A percentile compares a stretch with the other conserved stretches of the same genome.
phyloP scores from a whole-genome alignment of 2,888 invertebrate genomes.

The Leptogaster cylindrica region DNA sequence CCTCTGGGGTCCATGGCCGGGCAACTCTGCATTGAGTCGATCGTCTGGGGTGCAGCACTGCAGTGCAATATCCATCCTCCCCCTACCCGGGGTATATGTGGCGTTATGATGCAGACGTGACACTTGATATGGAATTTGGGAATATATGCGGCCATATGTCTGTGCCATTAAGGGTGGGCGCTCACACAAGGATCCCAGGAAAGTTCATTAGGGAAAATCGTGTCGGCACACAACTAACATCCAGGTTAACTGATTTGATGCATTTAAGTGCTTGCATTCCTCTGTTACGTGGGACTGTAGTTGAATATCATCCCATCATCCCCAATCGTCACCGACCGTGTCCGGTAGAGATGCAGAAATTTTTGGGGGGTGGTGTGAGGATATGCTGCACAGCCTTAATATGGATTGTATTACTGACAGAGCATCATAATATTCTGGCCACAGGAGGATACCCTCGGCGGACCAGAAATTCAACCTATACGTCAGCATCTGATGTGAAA shows the following conservation, averaged over 20 bases:
- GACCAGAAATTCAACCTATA: slow-evolving; percentile 44
- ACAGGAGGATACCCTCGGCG: slow-evolving; percentile 44
- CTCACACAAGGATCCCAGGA: slow-evolving; percentile 8
- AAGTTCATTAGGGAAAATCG: slow-evolving; percentile 37
- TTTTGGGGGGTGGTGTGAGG: not conserved
- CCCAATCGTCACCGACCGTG: not conserved
- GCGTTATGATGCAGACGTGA: slow-evolving; percentile 34
- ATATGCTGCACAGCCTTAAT: slow-evolving; percentile 4
- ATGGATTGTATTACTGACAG: slow-evolving; percentile 30
- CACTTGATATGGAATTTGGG: slow-evolving; percentile 30
- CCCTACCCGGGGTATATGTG: not conserved
- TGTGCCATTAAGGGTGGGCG: slow-evolving; percentile 5
- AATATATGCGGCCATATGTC: not conserved
- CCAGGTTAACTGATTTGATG: slow-evolving; percentile 38
- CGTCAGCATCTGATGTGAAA: slow-evolving; percentile 45
- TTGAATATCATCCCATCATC: not conserved
- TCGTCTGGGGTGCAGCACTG: not conserved
- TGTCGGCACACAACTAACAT: slow-evolving; percentile 25
- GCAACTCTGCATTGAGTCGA: not conserved
- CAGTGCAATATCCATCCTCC: slow-evolving; percentile 7
- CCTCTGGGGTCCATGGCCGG: not conserved
- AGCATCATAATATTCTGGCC: slow-evolving; percentile 42
- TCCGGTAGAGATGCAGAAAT: not conserved
- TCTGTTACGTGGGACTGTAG: slow-evolving; percentile 4
- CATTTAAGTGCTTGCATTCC: slow-evolving; percentile 24